Evolutionary conservation across 2,113 vertebrate species (phyloP), one percentile per base, ranked within the genome.

Genomic region (Callaeas wilsoni): DNA sequence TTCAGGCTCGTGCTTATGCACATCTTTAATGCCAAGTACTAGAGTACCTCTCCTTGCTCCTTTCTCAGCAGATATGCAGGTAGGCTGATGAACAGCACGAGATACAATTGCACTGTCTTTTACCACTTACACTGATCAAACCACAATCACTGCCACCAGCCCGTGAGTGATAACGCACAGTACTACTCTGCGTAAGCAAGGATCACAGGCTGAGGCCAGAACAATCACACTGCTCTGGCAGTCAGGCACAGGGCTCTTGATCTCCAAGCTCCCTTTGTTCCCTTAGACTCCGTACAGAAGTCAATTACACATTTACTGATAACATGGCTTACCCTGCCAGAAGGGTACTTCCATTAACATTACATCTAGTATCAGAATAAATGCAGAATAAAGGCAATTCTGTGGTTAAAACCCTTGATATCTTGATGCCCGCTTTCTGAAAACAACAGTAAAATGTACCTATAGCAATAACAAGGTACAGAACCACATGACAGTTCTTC

Each of bases 291-390:
- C 0, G 3, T 17, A 42, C 37, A 93, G 71, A 88, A 90, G 83
- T 70, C 88, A 92, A 83, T 92, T 93, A 89, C n/a, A 32, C 67
- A 80, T 88, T 83, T 90, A 41, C 59, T 70, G 94, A 88, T 96
- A 86, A 76, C 2, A 0, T 33, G n/a, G 6, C 59, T 80, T 30
- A 56, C 39, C 47, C 79, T 74, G 71, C 71, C 84, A 96, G 63
- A 90, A 92, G 42, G 71, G 50, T 49, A 56, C 71, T 93, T 78
- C 77, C 67, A 79, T 93, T 94, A 96, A 92, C 68, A 83, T 85
- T 79, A 80, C 59, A 49, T 56, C 14, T 23, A 47, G 13, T n/a
- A 89, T 46, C 4, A 3, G 76, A 90, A 90, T 86, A 92, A 92
- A 81, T 77, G 79, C 39, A 81, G 79, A 91, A 92, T 67, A 83